phyloP scores from a whole-genome alignment of 2,888 invertebrate genomes.

The Autographa pulchrina region DNA sequence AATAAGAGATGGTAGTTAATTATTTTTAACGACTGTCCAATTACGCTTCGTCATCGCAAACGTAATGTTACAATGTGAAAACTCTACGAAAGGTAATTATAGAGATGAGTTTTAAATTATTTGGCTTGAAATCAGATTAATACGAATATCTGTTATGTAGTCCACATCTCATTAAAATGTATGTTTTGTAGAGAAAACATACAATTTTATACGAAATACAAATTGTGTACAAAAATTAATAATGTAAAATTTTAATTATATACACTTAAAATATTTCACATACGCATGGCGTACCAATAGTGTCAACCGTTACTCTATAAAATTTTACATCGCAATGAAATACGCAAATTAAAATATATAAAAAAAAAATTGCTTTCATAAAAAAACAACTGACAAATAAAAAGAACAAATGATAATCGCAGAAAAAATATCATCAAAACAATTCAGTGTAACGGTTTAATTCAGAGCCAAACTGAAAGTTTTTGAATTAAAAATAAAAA shows the following conservation, averaged over 20 bases:
- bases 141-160: constrained; percentile 26
- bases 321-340: neutral
- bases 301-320: neutral
- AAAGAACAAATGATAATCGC: neutral
- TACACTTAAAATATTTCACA: no score
- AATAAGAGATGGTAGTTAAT: constrained; percentile 31
- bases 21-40: constrained; percentile 42
- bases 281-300: neutral
- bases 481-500: neutral
- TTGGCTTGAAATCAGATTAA: constrained; percentile 35
- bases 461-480: neutral
- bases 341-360: neutral
- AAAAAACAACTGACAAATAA: neutral
- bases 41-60: constrained; percentile 35
- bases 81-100: constrained; percentile 31
- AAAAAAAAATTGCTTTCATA: neutral
- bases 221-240: neutral
- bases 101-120: constrained; percentile 48
- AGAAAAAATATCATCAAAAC: neutral
- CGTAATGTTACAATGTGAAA: constrained; percentile 36
- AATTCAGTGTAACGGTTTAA: constrained; percentile 2
- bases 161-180: constrained; percentile 31
- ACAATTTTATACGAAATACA: no score
- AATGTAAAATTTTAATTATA: neutral
- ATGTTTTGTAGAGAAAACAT: neutral